phyloP scores from a whole-genome alignment of 2,113 vertebrate species.

The Triplophysa rosa region DNA sequence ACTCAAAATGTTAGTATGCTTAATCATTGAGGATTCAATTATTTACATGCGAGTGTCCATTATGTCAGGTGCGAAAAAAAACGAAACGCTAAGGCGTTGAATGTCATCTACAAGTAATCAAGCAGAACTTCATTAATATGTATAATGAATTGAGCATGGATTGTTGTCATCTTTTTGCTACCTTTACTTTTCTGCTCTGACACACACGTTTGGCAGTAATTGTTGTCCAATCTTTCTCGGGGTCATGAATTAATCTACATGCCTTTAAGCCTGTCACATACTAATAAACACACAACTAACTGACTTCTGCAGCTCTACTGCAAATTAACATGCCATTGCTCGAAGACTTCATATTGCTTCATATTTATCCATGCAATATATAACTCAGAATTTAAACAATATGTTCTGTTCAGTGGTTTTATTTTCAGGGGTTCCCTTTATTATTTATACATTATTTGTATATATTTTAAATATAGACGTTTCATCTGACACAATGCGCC shows the following conservation, averaged over 20 bases:
- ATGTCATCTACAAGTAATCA: constrained; percentile 76
- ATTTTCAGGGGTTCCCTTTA: no score
- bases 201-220: constrained; percentile 77
- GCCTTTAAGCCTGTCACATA: constrained; percentile 79
- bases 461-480: no score
- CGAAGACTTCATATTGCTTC: not conserved
- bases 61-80: constrained; percentile 68
- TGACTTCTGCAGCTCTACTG: constrained; percentile 69
- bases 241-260: constrained; percentile 80
- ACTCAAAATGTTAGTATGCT: constrained; percentile 66
- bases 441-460: no score
- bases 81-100: constrained; percentile 63
- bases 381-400: no score
- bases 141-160: constrained; percentile 81
- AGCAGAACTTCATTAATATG: constrained; percentile 80
- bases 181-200: constrained; percentile 79
- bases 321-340: constrained; percentile 55
- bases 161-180: constrained; percentile 74
- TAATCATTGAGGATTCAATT: constrained; percentile 75
- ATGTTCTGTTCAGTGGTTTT: no score
- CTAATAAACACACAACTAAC: constrained; percentile 81
- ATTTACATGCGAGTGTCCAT: constrained; percentile 76
- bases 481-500: no score
- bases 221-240: constrained; percentile 78
- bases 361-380: no score